Conservation (phyloP, 2,888 invertebrate genomes). For the Mesoligia furuncula region DNA sequence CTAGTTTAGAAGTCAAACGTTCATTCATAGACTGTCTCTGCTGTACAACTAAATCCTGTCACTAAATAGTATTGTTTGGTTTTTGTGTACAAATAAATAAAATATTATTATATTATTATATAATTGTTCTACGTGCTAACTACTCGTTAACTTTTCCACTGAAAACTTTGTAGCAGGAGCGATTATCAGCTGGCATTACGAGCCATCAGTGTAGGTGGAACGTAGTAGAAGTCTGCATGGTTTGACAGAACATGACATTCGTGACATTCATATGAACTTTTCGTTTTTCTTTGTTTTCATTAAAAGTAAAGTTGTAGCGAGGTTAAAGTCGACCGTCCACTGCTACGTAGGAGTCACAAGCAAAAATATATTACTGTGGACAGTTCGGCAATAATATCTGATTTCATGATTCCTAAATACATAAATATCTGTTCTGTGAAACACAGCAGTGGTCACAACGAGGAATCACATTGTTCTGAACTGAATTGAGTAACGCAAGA, state of each 20-base stretch:
- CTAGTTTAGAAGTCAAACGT: too few species aligned
- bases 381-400: background rate
- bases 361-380: background rate
- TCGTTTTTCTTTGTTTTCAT: background rate
- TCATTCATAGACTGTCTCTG: too few species aligned
- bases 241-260: background rate
- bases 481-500: background rate
- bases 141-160: slow-evolving; percentile 37
- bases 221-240: background rate
- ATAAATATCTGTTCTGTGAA: background rate
- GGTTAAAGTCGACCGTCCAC: background rate
- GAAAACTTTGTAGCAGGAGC: slow-evolving; percentile 40
- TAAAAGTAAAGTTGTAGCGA: background rate
- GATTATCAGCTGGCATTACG: slow-evolving; percentile 33
- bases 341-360: background rate
- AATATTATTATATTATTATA: too few species aligned
- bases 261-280: background rate
- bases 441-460: background rate
- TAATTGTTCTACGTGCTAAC: slow-evolving; percentile 20
- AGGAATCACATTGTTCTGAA: background rate
- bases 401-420: background rate
- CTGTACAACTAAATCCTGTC: too few species aligned
- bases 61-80: too few species aligned
- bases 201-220: background rate
- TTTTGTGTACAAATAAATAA: too few species aligned